Percentiles rank a stretch among this genome's conserved stretches.
Conservation (phyloP, 2,888 invertebrate species). For the Lampropteryx suffumata region DNA sequence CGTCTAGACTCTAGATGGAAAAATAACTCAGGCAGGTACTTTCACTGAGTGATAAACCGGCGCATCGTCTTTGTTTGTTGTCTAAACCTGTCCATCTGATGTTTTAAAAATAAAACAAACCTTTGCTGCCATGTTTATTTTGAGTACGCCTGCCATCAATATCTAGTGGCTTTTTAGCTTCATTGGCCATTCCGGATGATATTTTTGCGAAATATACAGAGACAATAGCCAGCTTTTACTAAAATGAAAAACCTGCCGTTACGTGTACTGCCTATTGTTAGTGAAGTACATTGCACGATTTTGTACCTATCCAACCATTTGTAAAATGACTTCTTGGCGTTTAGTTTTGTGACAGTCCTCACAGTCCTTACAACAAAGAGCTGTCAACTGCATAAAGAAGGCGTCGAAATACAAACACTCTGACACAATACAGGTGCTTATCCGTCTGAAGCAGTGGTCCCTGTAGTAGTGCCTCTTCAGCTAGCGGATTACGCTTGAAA, state of each 20-base stretch:
- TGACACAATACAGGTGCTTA: conserved; percentile 55
- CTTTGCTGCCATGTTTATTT: conserved; percentile 41
- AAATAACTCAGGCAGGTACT: too few relatives aligned
- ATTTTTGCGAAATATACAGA: conserved; percentile 60
- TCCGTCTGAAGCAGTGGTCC: conserved; percentile 38
- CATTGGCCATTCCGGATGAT: conserved; percentile 47
- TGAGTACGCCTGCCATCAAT: conserved; percentile 52
- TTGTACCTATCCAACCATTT: conserved; percentile 11
- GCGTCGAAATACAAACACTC: conserved; percentile 45
- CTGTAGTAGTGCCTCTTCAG: conserved; percentile 52
- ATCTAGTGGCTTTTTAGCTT: conserved; percentile 59
- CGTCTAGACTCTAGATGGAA: conserved; percentile 8
- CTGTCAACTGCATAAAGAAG: conserved; percentile 38
- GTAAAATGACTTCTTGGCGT: conserved; percentile 1
- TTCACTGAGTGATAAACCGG: too few relatives aligned
- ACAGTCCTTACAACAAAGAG: conserved; percentile 17
- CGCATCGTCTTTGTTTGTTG: too few relatives aligned
- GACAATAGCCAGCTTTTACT: conserved; percentile 70
- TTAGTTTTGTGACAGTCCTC: conserved; percentile 4
- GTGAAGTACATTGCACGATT: conserved; percentile 22
- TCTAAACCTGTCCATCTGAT: conserved; percentile 17
- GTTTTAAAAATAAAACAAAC: conserved; percentile 32
- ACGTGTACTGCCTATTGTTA: conserved; percentile 31
- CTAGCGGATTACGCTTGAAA: conserved; percentile 57
- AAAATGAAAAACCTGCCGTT: conserved; percentile 52